phyloP scores from a whole-genome alignment of 2,113 vertebrate genomes.

The Paralichthys olivaceus region DNA sequence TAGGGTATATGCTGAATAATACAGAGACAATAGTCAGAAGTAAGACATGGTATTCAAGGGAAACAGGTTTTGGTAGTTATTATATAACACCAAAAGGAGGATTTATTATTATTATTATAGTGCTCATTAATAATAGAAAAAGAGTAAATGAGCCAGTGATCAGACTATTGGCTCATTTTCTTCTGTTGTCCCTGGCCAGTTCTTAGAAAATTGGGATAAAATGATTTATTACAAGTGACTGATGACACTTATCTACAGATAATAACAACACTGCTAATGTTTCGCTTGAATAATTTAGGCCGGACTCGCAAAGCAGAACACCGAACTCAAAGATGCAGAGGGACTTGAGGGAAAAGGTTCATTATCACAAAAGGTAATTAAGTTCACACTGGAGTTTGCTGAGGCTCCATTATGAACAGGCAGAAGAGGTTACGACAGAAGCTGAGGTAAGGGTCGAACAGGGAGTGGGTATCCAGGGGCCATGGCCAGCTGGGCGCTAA shows the following conservation, averaged over 20 bases:
- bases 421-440: background rate
- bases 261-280: background rate
- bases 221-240: constrained; percentile 3
- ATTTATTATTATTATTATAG: background rate
- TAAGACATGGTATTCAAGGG: background rate
- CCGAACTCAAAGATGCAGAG: background rate
- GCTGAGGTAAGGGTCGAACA: background rate
- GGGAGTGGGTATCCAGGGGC: no score
- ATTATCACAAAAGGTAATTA: background rate
- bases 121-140: background rate
- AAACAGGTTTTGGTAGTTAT: background rate
- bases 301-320: background rate
- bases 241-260: background rate
- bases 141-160: background rate
- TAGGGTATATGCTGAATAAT: background rate
- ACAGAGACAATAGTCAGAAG: no score
- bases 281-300: background rate
- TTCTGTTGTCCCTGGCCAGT: background rate
- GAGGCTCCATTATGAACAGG: background rate
- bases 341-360: background rate
- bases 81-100: background rate
- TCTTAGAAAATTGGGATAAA: background rate
- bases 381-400: background rate
- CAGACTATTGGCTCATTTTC: background rate
- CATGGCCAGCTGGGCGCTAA: no score